Evolutionary conservation across 2,113 vertebrate species (phyloP).

Genomic region (Corapipo altera): DNA sequence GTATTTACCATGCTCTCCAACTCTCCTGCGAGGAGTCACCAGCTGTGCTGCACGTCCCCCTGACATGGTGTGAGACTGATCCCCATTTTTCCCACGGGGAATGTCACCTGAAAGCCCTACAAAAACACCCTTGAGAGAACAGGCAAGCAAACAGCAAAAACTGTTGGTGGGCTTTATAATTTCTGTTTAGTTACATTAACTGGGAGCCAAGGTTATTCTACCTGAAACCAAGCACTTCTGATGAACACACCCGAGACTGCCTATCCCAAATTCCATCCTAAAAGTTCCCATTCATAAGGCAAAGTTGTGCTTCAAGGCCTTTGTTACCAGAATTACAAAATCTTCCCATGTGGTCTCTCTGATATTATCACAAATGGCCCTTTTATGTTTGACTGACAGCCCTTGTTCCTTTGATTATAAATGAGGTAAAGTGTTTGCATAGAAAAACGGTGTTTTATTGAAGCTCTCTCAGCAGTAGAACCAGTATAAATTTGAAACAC

Average conservation of each 20-base stretch:
- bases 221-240: neutral
- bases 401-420: neutral
- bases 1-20: fast-evolving
- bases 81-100: neutral
- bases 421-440: constrained; percentile 9
- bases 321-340: constrained; percentile 16
- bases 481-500: neutral
- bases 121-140: neutral
- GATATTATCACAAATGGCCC: neutral
- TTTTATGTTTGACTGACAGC: constrained; percentile 26
- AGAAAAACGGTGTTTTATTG: neutral
- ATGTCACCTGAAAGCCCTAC: neutral
- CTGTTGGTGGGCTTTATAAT: neutral
- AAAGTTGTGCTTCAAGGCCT: constrained; percentile 2
- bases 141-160: neutral
- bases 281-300: neutral
- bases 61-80: fast-evolving
- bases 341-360: neutral
- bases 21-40: neutral
- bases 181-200: neutral
- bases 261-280: neutral
- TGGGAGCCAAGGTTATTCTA: neutral
- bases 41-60: fast-evolving
- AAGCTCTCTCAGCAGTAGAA: neutral
- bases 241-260: neutral